These are phyloP conservation scores for Cyaniris semiargus DNA, from an alignment of 2,888 invertebrate genomes.

Conservation along the genomic window DNA sequence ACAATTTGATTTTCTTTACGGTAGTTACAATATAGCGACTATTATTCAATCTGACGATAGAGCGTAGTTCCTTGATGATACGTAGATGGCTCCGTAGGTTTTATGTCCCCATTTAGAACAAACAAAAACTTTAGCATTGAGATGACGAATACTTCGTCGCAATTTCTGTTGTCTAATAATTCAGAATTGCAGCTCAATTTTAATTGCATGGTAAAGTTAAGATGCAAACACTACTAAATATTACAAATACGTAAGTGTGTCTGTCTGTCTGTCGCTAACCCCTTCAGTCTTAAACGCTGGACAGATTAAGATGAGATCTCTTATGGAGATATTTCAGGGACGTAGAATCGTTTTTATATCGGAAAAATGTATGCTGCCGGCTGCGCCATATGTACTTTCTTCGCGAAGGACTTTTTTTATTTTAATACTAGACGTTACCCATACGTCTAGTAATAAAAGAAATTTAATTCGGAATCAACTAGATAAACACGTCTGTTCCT, in stretches of 20 bases:
- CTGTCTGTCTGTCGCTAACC: not conserved
- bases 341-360: too few species aligned
- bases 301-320: too few species aligned
- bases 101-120: not conserved
- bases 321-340: too few species aligned
- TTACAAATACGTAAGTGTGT: not conserved
- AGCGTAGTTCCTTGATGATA: not conserved
- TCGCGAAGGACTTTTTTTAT: too few species aligned
- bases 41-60: not conserved
- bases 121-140: slow-evolving; percentile 13
- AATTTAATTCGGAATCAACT: too few species aligned
- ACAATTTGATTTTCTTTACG: not conserved
- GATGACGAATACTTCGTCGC: not conserved
- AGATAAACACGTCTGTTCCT: too few species aligned
- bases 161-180: slow-evolving; percentile 6
- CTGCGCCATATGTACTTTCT: too few species aligned
- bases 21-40: not conserved
- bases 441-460: too few species aligned
- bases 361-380: too few species aligned
- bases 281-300: not conserved
- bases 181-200: not conserved
- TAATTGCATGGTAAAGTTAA: not conserved
- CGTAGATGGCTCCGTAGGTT: not conserved
- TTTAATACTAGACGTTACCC: too few species aligned
- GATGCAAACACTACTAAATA: not conserved